Base-by-base conservation (phyloP, 2,113 vertebrate species). In the Gallinago undulata region DNA sequence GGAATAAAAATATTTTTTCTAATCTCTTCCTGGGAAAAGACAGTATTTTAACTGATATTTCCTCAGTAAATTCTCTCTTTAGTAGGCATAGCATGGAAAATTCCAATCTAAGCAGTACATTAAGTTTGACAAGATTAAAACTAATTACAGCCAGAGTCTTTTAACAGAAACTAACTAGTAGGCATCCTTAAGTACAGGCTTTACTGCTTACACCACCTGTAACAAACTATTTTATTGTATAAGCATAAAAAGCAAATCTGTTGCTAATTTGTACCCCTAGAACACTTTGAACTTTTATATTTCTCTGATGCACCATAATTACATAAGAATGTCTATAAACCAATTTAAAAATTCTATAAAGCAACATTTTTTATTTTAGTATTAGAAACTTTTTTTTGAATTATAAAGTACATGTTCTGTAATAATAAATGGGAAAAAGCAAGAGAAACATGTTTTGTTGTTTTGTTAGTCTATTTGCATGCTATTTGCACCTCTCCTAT, bases 101-200 rank as follows among this genome's bases (percentile, higher is more conserved):
- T 45, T 84, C 28, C 51, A n/a, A 8, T 80, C 31, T 57, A 33
- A 80, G 51, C 0, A 2, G 41, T 62, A 45, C 14, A 48, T 78
- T 74, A 62, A 30, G 9, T 93, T 62, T 94, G 67, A 88, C 68
- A 88, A 92, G n/a, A 66, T 59, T 81, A 73, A 83, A 92, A 91
- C 37, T 89, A 79, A 86, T 83, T 93, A 85, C 70, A 92, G 55
- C 14, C 31, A 24, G 33, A 72, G 27, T 77, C 19, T 87, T 95
- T 51, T 55, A 63, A 78, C 55, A 47, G 80, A 89, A 93, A 90
- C 10, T 53, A 93, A 90, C 10, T 53, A 25, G 51, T 30, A 81
- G 37, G 15, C 56, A 92, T 67, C 28, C 37, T 76, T 80, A 86
- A 90, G 28, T 67, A 66, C 5, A 76, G 55, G 15, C 15, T 90